Percentiles rank a stretch among this genome's conserved stretches.
phyloP scores from a whole-genome alignment of 2,797 vertebrate species.

The Poeciliopsis presidionis region DNA sequence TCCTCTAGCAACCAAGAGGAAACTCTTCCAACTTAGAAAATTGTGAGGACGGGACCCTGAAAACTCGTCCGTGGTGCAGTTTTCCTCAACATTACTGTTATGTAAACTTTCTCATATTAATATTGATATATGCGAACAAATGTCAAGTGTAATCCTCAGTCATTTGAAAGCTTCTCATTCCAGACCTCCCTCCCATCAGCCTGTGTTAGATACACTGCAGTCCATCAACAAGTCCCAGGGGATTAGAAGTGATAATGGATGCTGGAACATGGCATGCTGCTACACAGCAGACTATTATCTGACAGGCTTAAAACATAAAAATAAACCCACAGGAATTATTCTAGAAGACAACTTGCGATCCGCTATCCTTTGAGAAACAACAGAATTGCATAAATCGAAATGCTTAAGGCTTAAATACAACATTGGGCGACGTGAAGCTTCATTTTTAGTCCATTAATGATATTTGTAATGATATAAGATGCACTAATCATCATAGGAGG shows the following conservation, averaged over 20 bases:
- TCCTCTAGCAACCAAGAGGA: not conserved
- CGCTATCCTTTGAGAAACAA: not conserved
- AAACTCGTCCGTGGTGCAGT: not conserved
- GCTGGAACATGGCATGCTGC: slow-evolving; percentile 1
- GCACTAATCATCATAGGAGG: not conserved
- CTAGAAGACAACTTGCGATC: not conserved
- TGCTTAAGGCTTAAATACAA: not conserved
- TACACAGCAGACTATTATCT: not conserved
- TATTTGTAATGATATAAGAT: not conserved
- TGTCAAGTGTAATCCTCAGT: slow-evolving; percentile 5
- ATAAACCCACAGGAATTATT: not conserved
- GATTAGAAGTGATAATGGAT: slow-evolving; percentile 10
- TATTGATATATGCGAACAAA: slow-evolving; percentile 6
- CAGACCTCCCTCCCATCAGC: not conserved
- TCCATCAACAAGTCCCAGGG: slow-evolving; percentile 8
- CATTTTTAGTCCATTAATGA: not conserved
- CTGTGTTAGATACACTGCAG: not conserved
- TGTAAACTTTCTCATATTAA: not conserved
- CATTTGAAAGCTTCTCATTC: slow-evolving; percentile 6
- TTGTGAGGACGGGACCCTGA: not conserved
- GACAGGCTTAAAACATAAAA: not conserved
- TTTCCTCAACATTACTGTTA: not conserved
- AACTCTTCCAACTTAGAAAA: not conserved
- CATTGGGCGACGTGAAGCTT: not conserved
- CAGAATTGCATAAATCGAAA: not conserved